Base-by-base conservation (phyloP, 2,113 vertebrate species). In the Girardinichthys multiradiatus region DNA sequence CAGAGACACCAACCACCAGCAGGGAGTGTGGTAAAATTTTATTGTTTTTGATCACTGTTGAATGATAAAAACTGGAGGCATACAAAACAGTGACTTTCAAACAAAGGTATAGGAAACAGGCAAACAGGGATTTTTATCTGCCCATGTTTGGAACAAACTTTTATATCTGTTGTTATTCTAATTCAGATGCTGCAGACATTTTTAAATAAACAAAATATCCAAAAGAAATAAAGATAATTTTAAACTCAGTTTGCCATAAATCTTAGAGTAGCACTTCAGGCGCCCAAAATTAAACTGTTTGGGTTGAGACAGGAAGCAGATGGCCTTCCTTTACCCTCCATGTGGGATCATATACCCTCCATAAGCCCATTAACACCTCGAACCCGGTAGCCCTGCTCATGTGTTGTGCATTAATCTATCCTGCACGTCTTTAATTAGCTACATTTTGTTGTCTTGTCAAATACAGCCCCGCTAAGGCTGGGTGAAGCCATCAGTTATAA, bases 341-440 rank as follows among this genome's bases (percentile, higher is more conserved):
- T 76, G 83, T 82, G 88, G 86, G 88, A 89, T 87, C 79, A 84
- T 84, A 84, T 82, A 84, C 72, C 57, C 83, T 88, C 78, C 73
- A 83, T 81, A 76, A 84, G 81, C 72, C 83, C 82, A 86, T 89
- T 89, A 90, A 88, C 89, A 88, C 85, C 82, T 85, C 67, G 58
- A 1, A 76, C 69, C 89, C 86, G 86, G 85, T 88, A 92, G 90
- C 85, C 29, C 51, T 1, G 45, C 61, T 11, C 45, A 68, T n/a
- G 54, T 4, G 62, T 54, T 19, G 70, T 31, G 48, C 71, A 33
- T 77, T 60, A 76, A 81, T 76, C 72, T 59, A 14, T 10, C 26
- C 26, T 39, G 79, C 58, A 70, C 87, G 80, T 86, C 86, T 79
- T 79, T 68, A 65, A 72, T 76, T 62, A 54, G 12, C n/a, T 73